Evolutionary conservation across 2,888 invertebrate species (phyloP).

Genomic region (Netelia inedita): DNA sequence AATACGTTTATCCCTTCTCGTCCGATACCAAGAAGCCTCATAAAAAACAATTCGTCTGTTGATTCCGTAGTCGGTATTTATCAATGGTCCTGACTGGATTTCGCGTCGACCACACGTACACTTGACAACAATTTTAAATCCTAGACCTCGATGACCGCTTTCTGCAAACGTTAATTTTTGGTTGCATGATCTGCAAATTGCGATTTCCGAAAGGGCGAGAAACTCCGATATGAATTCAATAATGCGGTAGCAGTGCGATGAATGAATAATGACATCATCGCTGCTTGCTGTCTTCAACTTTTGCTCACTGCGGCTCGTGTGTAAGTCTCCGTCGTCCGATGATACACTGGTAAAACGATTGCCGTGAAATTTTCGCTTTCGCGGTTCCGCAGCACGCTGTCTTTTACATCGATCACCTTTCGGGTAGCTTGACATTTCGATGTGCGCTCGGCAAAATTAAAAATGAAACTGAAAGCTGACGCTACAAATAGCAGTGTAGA

Average conservation of each 20-base stretch:
- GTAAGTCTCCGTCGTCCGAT: too few relatives aligned
- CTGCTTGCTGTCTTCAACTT: too few relatives aligned
- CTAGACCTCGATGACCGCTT: conserved; percentile 53
- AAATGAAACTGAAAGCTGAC: conserved; percentile 59
- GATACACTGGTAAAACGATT: too few relatives aligned
- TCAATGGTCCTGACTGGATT: conserved; percentile 45
- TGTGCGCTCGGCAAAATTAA: conserved; percentile 57
- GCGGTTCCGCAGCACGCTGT: conserved; percentile 45
- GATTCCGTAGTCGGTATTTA: conserved; percentile 52
- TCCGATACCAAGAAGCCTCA: too few relatives aligned
- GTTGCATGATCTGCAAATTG: conserved; percentile 54
- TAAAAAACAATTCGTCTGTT: conserved; percentile 25
- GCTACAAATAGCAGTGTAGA: conserved; percentile 51
- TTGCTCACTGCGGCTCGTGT: too few relatives aligned
- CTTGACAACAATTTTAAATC: too few relatives aligned
- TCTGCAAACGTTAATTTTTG: conserved; percentile 51
- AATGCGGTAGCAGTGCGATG: too few relatives aligned
- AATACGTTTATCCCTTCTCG: neutral
- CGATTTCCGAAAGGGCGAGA: conserved; percentile 51
- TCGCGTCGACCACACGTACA: conserved; percentile 42
- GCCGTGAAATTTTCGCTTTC: too few relatives aligned
- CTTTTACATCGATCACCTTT: conserved; percentile 51
- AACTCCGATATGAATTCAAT: too few relatives aligned
- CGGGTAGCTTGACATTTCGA: conserved; percentile 61
- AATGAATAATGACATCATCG: too few relatives aligned